Conservation (phyloP, 2,113 vertebrate genomes). For the Athene noctua region DNA sequence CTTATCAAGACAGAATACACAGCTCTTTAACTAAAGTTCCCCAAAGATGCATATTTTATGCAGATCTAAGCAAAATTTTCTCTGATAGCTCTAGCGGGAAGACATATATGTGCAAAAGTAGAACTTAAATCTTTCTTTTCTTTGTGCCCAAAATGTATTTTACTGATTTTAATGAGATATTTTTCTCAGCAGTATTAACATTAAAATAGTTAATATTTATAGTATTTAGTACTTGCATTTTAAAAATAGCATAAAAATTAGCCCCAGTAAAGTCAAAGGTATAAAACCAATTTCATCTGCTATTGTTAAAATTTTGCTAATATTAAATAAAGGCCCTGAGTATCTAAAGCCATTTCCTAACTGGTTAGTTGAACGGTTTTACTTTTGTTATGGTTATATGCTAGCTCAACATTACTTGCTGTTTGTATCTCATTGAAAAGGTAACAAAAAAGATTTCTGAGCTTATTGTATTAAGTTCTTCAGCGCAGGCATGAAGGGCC, state of each 20-base stretch:
- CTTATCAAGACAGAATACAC: slow-evolving; percentile 24
- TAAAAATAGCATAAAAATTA: background rate
- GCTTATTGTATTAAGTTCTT: background rate
- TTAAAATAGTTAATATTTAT: background rate
- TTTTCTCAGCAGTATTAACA: background rate
- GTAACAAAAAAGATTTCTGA: background rate
- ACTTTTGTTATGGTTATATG: background rate
- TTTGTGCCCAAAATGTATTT: background rate
- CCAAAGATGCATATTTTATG: slow-evolving; percentile 30
- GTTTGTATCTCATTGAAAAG: background rate
- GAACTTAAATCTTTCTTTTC: background rate
- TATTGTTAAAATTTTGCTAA: background rate
- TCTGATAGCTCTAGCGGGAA: background rate
- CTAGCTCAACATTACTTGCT: background rate
- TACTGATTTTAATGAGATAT: background rate
- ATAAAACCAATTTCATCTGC: background rate
- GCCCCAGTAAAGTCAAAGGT: background rate
- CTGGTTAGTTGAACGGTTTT: background rate
- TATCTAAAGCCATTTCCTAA: background rate
- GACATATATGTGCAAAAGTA: background rate
- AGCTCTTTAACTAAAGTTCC: background rate
- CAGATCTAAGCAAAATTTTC: background rate
- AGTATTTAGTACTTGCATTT: background rate
- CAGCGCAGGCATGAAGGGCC: background rate
- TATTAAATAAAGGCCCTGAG: background rate